phyloP scores from a whole-genome alignment of 2,888 invertebrate species.

The Phorcus lineatus region DNA sequence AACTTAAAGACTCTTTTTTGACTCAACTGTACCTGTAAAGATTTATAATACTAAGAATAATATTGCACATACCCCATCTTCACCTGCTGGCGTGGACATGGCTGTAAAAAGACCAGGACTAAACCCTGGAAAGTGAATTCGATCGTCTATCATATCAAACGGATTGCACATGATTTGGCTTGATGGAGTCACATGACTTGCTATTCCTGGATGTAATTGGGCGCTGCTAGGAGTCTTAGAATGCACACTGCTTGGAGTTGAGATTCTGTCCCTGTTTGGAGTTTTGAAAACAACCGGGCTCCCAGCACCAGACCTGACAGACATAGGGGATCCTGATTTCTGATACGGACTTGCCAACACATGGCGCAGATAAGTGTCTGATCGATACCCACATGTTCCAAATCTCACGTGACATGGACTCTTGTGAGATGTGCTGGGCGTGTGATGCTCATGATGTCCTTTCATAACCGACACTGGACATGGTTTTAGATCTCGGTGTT shows the following conservation, averaged over 20 bases:
- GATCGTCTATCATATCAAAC: conserved; percentile 60
- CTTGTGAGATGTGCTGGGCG: neutral
- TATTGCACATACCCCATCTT: conserved; percentile 43
- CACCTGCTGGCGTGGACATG: conserved; percentile 57
- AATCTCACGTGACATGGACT: neutral
- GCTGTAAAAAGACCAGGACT: conserved; percentile 69
- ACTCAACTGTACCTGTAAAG: too few relatives aligned
- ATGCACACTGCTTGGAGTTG: conserved; percentile 40
- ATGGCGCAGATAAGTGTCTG: conserved; percentile 53
- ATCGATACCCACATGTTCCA: conserved; percentile 7
- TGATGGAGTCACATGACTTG: conserved; percentile 45
- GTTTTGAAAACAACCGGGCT: conserved; percentile 47
- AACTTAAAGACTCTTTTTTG: too few relatives aligned
- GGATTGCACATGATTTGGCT: conserved; percentile 57
- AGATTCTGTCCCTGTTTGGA: conserved; percentile 41
- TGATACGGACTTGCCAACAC: conserved; percentile 58
- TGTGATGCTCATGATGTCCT: neutral
- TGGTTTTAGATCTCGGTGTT: too few relatives aligned
- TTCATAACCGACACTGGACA: too few relatives aligned
- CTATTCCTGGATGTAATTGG: neutral
- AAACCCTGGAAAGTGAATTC: conserved; percentile 63
- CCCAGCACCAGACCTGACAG: conserved; percentile 34
- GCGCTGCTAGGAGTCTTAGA: conserved; percentile 22
- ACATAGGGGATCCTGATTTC: conserved; percentile 46
- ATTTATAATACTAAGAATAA: neutral